Evolutionary conservation across 2,113 vertebrate genomes (phyloP), one percentile per base, ranked within the genome.

Genomic region (Sylvietta virens): DNA sequence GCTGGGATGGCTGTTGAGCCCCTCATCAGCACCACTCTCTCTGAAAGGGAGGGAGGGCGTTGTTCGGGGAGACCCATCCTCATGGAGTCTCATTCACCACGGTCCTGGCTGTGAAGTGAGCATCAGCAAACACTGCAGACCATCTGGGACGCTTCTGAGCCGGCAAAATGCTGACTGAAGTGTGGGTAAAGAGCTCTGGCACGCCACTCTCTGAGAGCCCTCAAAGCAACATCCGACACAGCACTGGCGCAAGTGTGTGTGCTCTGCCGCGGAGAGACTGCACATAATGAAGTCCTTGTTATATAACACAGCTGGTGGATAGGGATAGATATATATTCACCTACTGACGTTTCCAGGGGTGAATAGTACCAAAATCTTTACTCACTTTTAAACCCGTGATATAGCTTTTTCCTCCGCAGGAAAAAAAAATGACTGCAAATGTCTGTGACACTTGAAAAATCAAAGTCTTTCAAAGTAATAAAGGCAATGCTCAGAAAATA

Each of bases 401-500:
- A 74, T 1, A n/a, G n/a, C 26, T 83, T 94, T 93, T 64, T 69
- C n/a, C 44, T 88, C 20, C 53, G 62, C 30, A 39, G 26, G 57
- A 21, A 42, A 67, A 60, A 67, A 73, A 73, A 15, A 24, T 9
- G 18, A 74, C 86, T 82, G 78, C 56, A 82, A 50, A 89, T 87
- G 56, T 81, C 84, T 93, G 56, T 81, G 57, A 60, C 90, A 91
- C 76, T 91, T 94, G 82, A 85, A 94, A 94, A 81, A 90, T 81
- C 61, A 73, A 81, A 91, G 88, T 53, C 54, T 91, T 93, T 84
- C 79, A 76, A 86, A 94, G 85, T 81, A 89, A 95, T 91, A 71
- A 95, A 79, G 90, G 51, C 54, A 72, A 51, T 80, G 53, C 78
- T 96, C 89, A 87, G 89, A 96, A 95, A 91, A 91, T 93, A 62